phyloP scores from a whole-genome alignment of 2,797 vertebrate genomes.

The Setipinna tenuifilis region DNA sequence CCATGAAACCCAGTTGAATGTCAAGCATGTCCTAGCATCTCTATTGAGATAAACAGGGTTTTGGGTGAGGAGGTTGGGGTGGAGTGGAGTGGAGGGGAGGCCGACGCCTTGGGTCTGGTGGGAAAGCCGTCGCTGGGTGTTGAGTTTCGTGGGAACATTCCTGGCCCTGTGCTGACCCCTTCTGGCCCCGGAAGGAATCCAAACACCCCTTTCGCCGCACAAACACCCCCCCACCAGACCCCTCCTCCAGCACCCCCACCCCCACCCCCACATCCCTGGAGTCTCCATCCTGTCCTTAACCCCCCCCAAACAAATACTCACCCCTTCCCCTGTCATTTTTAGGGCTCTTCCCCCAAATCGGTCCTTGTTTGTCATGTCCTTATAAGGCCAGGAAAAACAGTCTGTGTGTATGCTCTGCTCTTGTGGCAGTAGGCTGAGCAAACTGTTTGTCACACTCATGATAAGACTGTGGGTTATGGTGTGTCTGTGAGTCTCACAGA shows the following conservation, averaged over 20 bases:
- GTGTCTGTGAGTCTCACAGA: not conserved
- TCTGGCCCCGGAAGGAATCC: slow-evolving; percentile 48
- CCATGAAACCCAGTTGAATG: not conserved
- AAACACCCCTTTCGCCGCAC: slow-evolving; percentile 33
- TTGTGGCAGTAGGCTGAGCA: slow-evolving; percentile 44
- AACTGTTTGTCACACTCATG: slow-evolving; percentile 25
- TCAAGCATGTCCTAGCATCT: not conserved
- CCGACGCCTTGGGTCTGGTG: slow-evolving; percentile 31
- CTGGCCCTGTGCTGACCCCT: slow-evolving; percentile 61
- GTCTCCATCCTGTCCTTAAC: slow-evolving; percentile 30
- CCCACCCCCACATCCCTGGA: not conserved
- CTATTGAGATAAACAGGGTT: not conserved
- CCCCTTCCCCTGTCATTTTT: not conserved
- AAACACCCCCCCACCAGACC: slow-evolving; percentile 1
- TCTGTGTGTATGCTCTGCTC: not conserved
- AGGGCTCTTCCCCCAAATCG: slow-evolving; percentile 41
- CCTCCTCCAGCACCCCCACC: too few relatives aligned
- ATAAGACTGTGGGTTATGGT: slow-evolving; percentile 4
- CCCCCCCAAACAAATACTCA: not conserved
- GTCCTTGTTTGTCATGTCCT: slow-evolving; percentile 67
- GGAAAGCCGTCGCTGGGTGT: slow-evolving; percentile 50
- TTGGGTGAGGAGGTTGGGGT: not conserved
- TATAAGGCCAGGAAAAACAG: slow-evolving; percentile 66
- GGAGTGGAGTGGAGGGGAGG: not conserved
- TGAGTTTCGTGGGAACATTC: slow-evolving; percentile 74